A percentile compares a stretch with the other conserved stretches of the same genome.
phyloP scores from a whole-genome alignment of 2,888 invertebrate species.

The Helicoverpa assulta region DNA sequence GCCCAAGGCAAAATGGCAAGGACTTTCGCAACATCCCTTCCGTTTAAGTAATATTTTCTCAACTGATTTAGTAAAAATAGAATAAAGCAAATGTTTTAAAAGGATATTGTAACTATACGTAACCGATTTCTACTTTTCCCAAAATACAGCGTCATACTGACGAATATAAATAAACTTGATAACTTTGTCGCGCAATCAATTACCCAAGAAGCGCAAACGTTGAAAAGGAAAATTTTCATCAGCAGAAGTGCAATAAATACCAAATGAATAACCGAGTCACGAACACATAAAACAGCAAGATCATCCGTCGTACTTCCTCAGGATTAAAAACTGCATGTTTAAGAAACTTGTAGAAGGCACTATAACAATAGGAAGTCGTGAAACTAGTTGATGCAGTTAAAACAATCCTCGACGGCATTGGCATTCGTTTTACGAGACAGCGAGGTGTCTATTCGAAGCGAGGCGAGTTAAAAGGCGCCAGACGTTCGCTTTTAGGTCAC shows the following conservation, averaged over 20 bases:
- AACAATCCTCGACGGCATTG: slow-evolving; percentile 55
- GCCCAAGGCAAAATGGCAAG: slow-evolving; percentile 6
- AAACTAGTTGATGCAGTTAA: slow-evolving; percentile 46
- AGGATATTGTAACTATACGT: too few relatives aligned
- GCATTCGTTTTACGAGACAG: slow-evolving; percentile 65
- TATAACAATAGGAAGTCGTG: slow-evolving; percentile 35
- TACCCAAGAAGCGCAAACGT: too few relatives aligned
- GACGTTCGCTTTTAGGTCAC: slow-evolving; percentile 82
- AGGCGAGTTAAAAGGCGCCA: slow-evolving; percentile 78
- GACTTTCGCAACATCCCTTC: slow-evolving; percentile 6
- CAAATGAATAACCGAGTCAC: not conserved
- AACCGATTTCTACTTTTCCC: too few relatives aligned
- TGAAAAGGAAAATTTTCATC: not conserved
- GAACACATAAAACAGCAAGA: slow-evolving; percentile 3
- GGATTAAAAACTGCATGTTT: slow-evolving; percentile 31
- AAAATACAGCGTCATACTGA: not conserved
- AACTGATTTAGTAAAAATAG: not conserved
- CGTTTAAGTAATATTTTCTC: not conserved
- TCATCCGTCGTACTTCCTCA: not conserved
- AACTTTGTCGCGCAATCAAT: not conserved
- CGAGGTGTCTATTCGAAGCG: slow-evolving; percentile 81
- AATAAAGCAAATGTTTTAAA: not conserved
- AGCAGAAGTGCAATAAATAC: not conserved
- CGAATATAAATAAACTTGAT: not conserved
- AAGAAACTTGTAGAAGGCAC: slow-evolving; percentile 5